Evolutionary conservation across 2,888 invertebrate genomes (phyloP), one percentile per base, ranked within the genome.

Genomic region (Phortica magna): DNA sequence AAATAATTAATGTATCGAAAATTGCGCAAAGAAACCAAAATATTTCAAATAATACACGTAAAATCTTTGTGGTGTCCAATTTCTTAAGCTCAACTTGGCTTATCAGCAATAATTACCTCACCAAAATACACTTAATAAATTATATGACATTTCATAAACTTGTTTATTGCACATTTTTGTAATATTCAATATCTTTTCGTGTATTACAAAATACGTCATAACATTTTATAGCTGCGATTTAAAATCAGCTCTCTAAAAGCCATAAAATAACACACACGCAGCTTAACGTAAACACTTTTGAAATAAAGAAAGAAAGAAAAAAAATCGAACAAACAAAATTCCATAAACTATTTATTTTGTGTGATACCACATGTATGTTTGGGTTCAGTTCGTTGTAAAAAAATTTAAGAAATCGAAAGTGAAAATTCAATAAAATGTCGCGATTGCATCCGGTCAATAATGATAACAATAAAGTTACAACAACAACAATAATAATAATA

Each of bases 401-500:
- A 48, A 48, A 19, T 59, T n/a, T 17, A 67, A 55, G 48, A 74
- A 74, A 67, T 74, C 74, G 74, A 74, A 72, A 76, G 71, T 76
- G 75, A 76, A 76, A 76, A 64, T 17, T 53, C 43, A 72, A 76
- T 61, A 64, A 59, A 71, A 43, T 76, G 75, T 72, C 48, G 71
- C 64, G 71, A 22, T 65, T 64, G 71, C 75, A 53, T 64, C 61
- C 65, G 75, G 75, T 17, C 57, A 14, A 53, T n/a, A 43, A 9
- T 43, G 42, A 48, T 17, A 70, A 31, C 70, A 48, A 70, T 53
- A 71, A n/a, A 55, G 39, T 31, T 14, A 43, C 68, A 17, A 70
- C 17, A 17, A 17, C n/a, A 17, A 53, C 19, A 41, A 42, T n/a
- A n/a, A 65, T 17, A 65, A 65, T 61, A 61, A 61, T 12, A 17